A percentile compares a stretch with the other conserved stretches of the same genome.
phyloP scores from a whole-genome alignment of 2,888 invertebrate genomes.

The Lampropteryx suffumata region DNA sequence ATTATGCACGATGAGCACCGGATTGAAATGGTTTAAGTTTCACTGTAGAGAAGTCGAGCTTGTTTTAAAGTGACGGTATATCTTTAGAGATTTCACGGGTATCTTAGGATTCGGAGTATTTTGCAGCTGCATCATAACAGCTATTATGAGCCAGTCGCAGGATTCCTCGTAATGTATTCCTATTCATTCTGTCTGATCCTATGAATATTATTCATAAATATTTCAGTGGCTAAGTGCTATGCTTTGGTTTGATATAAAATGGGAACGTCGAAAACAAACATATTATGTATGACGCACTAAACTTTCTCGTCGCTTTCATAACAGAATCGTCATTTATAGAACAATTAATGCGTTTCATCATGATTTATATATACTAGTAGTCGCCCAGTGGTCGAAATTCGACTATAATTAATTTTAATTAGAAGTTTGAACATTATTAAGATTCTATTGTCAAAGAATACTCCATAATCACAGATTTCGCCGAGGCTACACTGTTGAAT shows the following conservation, averaged over 20 bases:
- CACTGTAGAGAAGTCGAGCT: slow-evolving; percentile 55
- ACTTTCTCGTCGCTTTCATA: too few species aligned
- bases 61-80: slow-evolving; percentile 54
- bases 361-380: too few species aligned
- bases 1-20: slow-evolving; percentile 48
- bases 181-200: neutral
- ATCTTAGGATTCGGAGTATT: slow-evolving; percentile 34
- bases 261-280: too few species aligned
- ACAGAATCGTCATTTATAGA: too few species aligned
- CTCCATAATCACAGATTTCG: too few species aligned
- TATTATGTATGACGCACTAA: too few species aligned
- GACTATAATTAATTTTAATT: too few species aligned
- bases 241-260: neutral
- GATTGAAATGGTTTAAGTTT: slow-evolving; percentile 56
- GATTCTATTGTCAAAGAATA: too few species aligned
- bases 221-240: neutral
- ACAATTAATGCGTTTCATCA: too few species aligned
- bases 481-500: too few species aligned
- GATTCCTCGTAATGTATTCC: slow-evolving; percentile 1
- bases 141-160: slow-evolving; percentile 21
- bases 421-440: too few species aligned
- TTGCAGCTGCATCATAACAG: slow-evolving; percentile 48
- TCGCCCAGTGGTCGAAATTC: too few species aligned
- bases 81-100: slow-evolving; percentile 53
- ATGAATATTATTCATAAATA: slow-evolving; percentile 4